Conservation (phyloP, 2,888 invertebrate genomes). For the Dryomyza anilis region DNA sequence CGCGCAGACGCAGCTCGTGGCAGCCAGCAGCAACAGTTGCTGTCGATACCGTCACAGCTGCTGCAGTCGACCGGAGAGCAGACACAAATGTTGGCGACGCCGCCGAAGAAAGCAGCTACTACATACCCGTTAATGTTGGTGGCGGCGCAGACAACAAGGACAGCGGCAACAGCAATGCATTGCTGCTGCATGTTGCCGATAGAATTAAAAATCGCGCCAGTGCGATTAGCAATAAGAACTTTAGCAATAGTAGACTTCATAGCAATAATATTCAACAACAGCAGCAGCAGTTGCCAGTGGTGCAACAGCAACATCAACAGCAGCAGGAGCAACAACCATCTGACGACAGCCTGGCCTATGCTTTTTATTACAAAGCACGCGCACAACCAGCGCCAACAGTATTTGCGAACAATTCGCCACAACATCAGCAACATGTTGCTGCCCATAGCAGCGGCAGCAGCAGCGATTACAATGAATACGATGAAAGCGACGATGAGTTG, state of each 20-base stretch:
- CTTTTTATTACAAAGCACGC: slow-evolving; percentile 29
- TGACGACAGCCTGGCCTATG: slow-evolving; percentile 31
- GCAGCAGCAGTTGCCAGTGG: slow-evolving; percentile 23
- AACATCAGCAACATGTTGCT: not conserved
- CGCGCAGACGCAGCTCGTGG: not conserved
- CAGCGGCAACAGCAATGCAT: slow-evolving; percentile 41
- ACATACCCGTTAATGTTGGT: slow-evolving; percentile 27
- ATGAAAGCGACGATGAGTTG: slow-evolving; percentile 23
- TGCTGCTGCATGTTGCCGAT: slow-evolving; percentile 14
- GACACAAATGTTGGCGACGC: slow-evolving; percentile 27
- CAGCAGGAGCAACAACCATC: slow-evolving; percentile 30
- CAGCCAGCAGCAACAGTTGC: slow-evolving; percentile 2
- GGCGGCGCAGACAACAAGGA: slow-evolving; percentile 29
- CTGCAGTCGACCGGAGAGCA: slow-evolving; percentile 30
- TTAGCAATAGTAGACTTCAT: slow-evolving; percentile 31
- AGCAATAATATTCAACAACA: slow-evolving; percentile 29
- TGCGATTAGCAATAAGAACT: slow-evolving; percentile 50
- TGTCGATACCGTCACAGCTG: not conserved
- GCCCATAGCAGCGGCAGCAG: slow-evolving; percentile 23
- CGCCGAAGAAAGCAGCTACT: slow-evolving; percentile 29
- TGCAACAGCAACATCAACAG: not conserved
- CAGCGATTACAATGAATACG: not conserved
- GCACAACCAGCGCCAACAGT: not conserved
- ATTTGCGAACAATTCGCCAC: not conserved
- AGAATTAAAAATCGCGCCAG: slow-evolving; percentile 40